Evolutionary conservation across 2,888 invertebrate genomes (phyloP), one percentile per base, ranked within the genome.

Genomic region (Morpho achilles): DNA sequence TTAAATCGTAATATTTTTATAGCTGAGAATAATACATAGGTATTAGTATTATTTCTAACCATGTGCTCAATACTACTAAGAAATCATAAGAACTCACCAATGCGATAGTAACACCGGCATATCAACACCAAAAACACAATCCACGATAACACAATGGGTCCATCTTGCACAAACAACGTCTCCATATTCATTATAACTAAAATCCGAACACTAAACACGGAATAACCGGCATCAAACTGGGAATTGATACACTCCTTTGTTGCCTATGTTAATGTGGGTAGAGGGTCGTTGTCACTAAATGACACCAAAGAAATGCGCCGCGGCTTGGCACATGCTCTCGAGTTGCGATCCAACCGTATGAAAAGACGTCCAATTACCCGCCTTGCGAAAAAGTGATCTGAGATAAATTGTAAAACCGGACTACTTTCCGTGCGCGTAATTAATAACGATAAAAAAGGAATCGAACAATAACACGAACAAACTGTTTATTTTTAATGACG

Each of bases 121-220:
- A 90, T 88, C 63, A 89, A 71, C 65, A 87, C 64, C 53, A 91
- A 66, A 63, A 89, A 89, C 61, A 89, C 77, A 71, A 88, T 81
- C 90, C 88, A 88, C 22, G 91, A 87, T 59, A 90, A 68, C 66
- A 89, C 75, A 60, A 88, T 80, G 2, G 89, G 89, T 42, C 82
- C 82, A 52, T 90, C 90, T 74, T 85, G 84, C 69, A 82, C 84
- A 10, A 84, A 58, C 59, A 84, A 62, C 55, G 71, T 69, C 65
- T 84, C 84, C 86, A 87, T 86, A 61, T 57, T 61, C 23, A 9
- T 51, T 43, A 32, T 32, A 32, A 47, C 42, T 46, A 59, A 55
- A 50, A 43, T 45, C 23, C 49, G 47, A 57, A 48, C 48, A 54
- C 55, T 49, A 46, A 52, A 40, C 50, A 59, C 50, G 47, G 44